Conservation (phyloP, 2,113 vertebrate genomes). For the Pygoscelis antarcticus region DNA sequence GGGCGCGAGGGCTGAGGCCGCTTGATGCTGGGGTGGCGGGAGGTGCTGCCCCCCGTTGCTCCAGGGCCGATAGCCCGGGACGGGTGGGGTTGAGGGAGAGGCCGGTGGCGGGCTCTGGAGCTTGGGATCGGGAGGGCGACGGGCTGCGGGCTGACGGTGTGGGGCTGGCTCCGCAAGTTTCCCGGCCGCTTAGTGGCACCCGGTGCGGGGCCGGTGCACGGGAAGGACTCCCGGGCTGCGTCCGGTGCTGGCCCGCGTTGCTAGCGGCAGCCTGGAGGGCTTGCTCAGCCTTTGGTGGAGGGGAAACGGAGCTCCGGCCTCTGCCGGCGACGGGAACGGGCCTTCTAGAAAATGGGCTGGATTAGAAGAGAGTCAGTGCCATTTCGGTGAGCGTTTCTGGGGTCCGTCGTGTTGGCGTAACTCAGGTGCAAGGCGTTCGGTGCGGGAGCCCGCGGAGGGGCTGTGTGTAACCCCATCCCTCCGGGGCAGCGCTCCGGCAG, state of each 20-base stretch:
- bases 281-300: not conserved
- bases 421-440: no score
- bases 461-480: rapidly evolving
- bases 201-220: rapidly evolving
- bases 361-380: rapidly evolving
- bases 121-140: no score
- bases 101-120: not conserved
- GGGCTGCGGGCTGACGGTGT: rapidly evolving
- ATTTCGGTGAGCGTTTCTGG: rapidly evolving
- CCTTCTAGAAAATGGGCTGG: rapidly evolving
- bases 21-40: not conserved
- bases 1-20: not conserved
- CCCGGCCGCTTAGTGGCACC: no score
- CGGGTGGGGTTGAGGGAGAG: not conserved
- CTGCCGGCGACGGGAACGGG: not conserved
- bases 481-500: rapidly evolving
- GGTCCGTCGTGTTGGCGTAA: rapidly evolving
- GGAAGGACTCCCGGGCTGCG: rapidly evolving
- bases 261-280: not conserved
- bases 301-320: not conserved
- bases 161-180: rapidly evolving
- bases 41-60: not conserved
- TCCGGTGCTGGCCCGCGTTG: rapidly evolving
- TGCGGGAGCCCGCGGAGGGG: not conserved
- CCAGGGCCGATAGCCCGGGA: rapidly evolving